These are phyloP conservation scores for Aphelocoma californica DNA, from an alignment of 2,797 vertebrate genomes.

Conservation along the genomic window DNA sequence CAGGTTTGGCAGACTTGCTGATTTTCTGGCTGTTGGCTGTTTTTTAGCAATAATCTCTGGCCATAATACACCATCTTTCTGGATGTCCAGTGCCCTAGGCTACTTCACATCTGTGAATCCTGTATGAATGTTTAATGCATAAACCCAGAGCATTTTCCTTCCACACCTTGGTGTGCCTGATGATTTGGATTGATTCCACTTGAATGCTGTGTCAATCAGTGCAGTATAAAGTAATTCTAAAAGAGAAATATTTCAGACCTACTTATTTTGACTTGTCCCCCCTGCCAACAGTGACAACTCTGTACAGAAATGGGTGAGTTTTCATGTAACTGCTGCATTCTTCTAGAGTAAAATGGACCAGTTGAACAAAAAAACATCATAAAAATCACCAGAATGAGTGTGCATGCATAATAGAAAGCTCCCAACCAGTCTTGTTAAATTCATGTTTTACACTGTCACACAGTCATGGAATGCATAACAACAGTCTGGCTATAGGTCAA, in stretches of 20 bases:
- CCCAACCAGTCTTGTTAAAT: neutral
- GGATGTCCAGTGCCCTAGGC: neutral
- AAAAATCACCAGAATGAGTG: neutral
- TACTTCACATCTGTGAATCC: neutral
- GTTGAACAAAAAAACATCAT: neutral
- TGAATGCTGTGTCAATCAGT: neutral
- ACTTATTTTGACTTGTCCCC: neutral
- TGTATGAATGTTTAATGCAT: neutral
- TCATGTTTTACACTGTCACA: constrained; percentile 7
- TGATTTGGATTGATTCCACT: neutral
- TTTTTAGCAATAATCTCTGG: neutral
- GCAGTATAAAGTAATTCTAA: neutral
- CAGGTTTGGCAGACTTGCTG: neutral
- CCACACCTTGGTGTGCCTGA: neutral
- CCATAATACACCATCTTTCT: neutral
- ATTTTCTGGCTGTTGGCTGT: neutral
- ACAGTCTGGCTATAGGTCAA: neutral
- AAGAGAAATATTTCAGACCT: neutral
- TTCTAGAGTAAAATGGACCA: neutral
- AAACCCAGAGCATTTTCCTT: neutral
- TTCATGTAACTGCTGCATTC: neutral
- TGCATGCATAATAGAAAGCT: neutral
- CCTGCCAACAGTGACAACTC: too few species aligned
- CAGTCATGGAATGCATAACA: constrained; percentile 7
- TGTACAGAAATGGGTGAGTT: neutral